phyloP scores from a whole-genome alignment of 1,140 invertebrate species.

The Globodera ellingtonae region DNA sequence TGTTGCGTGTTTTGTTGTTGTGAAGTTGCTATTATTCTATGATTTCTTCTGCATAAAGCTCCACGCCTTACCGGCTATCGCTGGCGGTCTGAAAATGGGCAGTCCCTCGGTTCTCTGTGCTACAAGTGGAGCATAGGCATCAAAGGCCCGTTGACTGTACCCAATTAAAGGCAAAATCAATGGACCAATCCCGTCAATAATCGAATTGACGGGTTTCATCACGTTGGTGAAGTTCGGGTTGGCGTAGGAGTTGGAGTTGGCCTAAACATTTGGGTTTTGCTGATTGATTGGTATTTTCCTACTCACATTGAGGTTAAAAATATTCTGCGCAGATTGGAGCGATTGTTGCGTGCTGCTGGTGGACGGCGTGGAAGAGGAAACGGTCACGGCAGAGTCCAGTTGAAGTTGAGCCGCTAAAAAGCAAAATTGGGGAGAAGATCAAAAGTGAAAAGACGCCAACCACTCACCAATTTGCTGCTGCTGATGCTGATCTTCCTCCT shows the following conservation, averaged over 20 bases:
- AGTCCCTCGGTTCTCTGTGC: slow-evolving; percentile 9
- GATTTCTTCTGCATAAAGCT: not conserved
- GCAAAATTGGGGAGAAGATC: not conserved
- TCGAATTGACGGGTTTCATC: slow-evolving; percentile 44
- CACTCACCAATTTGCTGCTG: slow-evolving; percentile 14
- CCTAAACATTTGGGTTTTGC: slow-evolving; percentile 2
- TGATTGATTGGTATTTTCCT: not conserved
- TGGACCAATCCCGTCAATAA: slow-evolving; percentile 42
- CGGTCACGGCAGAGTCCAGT: slow-evolving; percentile 10
- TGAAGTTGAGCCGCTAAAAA: slow-evolving; percentile 26
- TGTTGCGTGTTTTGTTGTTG: slow-evolving; percentile 10
- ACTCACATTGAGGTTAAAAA: slow-evolving; percentile 34
- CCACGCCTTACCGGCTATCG: not conserved
- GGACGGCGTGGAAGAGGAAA: not conserved
- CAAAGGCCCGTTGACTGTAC: slow-evolving; percentile 32
- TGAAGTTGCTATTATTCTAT: not conserved
- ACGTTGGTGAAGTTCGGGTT: slow-evolving; percentile 36
- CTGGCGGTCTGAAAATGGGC: slow-evolving; percentile 5
- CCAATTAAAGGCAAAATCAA: slow-evolving; percentile 42
- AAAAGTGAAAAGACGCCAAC: not conserved
- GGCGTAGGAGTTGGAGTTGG: slow-evolving; percentile 24
- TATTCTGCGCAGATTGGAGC: slow-evolving; percentile 22
- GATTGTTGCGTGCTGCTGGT: not conserved
- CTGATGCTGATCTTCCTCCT: slow-evolving; percentile 35
- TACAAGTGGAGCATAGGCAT: slow-evolving; percentile 16